A percentile compares a stretch with the other conserved stretches of the same genome.
phyloP scores from a whole-genome alignment of 2,888 invertebrate species.

The Odiellus spinosus region DNA sequence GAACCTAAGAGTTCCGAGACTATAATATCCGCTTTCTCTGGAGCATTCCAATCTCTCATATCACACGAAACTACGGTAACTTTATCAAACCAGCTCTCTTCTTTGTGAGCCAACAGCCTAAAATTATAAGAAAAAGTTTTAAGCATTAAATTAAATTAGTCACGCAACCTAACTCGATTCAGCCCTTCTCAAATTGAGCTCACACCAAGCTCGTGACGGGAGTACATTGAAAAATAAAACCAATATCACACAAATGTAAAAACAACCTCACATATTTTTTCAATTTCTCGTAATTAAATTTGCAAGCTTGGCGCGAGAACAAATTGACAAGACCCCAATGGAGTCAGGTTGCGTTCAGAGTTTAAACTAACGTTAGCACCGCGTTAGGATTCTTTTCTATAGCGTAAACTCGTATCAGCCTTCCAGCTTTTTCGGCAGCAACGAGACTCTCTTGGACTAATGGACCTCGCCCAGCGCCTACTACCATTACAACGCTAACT shows the following conservation, averaged over 20 bases:
- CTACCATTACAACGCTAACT: conserved; percentile 56
- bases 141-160: neutral
- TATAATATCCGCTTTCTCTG: conserved; percentile 80
- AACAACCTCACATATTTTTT: no score
- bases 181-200: no score
- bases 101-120: conserved; percentile 18
- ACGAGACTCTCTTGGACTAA: conserved; percentile 73
- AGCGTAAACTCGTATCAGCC: conserved; percentile 68
- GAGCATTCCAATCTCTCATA: conserved; percentile 65
- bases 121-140: conserved; percentile 1
- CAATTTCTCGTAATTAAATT: no score
- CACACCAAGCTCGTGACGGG: neutral
- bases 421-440: conserved; percentile 52
- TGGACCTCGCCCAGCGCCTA: conserved; percentile 91
- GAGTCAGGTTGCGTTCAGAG: conserved; percentile 14
- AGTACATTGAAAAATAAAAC: no score
- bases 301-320: no score
- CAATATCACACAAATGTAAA: no score
- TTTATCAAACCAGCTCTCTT: conserved; percentile 56
- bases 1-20: conserved; percentile 92
- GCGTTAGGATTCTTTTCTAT: conserved; percentile 98
- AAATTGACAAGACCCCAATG: no score
- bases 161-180: neutral
- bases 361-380: conserved; percentile 45
- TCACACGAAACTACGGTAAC: conserved; percentile 67